Percentiles rank a stretch among this genome's conserved stretches.
These are phyloP conservation scores for Gymnothorax javanicus DNA, from an alignment of 2,797 vertebrate genomes.

Conservation along the genomic window DNA sequence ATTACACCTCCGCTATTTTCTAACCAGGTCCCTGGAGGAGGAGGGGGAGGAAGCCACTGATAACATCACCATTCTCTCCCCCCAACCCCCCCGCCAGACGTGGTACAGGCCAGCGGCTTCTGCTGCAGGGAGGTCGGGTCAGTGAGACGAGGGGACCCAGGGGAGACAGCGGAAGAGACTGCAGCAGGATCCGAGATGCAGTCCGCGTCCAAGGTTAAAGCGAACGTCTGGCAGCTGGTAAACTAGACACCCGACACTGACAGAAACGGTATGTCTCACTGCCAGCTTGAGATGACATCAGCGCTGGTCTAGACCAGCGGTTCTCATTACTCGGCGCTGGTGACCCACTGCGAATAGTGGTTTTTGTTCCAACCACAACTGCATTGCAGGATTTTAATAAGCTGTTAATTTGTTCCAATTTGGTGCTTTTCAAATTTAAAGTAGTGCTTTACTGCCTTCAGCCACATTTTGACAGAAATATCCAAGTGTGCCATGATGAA, in stretches of 20 bases:
- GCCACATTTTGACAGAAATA: too few relatives aligned
- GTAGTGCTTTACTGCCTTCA: too few relatives aligned
- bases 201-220: constrained; percentile 10
- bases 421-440: too few relatives aligned
- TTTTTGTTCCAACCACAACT: too few relatives aligned
- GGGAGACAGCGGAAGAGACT: neutral
- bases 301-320: neutral
- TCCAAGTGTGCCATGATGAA: too few relatives aligned
- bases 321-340: too few relatives aligned
- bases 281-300: neutral
- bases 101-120: neutral
- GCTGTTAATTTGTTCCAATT: too few relatives aligned
- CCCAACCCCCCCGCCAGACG: neutral
- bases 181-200: neutral
- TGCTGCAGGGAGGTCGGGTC: neutral
- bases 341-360: too few relatives aligned
- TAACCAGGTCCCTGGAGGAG: constrained; percentile 20
- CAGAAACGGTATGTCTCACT: neutral
- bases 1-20: constrained; percentile 30
- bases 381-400: too few relatives aligned
- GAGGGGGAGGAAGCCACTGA: constrained; percentile 7
- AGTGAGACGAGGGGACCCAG: constrained; percentile 3
- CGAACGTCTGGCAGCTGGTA: neutral
- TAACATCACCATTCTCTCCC: neutral
- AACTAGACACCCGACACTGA: neutral